Evolutionary conservation across 2,797 vertebrate species (phyloP), one percentile per base, ranked within the genome.

Genomic region (Xenopus petersii): DNA sequence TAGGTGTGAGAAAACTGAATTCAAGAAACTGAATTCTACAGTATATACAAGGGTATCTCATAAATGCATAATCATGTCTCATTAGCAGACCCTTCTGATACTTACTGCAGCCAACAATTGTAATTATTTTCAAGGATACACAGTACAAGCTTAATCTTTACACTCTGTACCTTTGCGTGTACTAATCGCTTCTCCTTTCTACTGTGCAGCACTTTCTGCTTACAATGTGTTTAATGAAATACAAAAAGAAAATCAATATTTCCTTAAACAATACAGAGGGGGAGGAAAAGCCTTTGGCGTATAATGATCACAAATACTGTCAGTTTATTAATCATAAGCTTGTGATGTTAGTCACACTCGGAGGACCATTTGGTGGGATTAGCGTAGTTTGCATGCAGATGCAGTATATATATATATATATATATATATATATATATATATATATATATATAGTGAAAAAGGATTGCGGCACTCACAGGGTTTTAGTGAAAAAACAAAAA

Each of bases 281-380:
- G 49, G 51, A 72, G 58, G 58, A 42, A 42, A 73, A 72, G 59
- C 48, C 64, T 36, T 55, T 36, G 30, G 74, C 49, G 72, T 0
- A 2, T 70, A 79, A 36, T 59, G 42, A 71, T 82, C 26, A 55
- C 67, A 87, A 82, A 77, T 15, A 80, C 58, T 66, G 80, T 75
- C 64, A 77, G 4, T 0, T 77, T 87, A 84, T 74, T 79, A 82
- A 82, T 80, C 78, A 62, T 56, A 70, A 62, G 26, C 79, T 73
- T 81, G 48, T 55, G 65, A 66, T 69, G 73, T 81, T 77, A 54
- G 16, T 74, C 16, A 67, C 59, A 73, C 3, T 6, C 59, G 67
- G 47, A 58, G 36, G 42, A 10, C 81, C 71, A 59, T 79, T 81
- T 76, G n/a, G 9, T 72, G 78, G 60, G n/a, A 68, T 66, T 75